These are phyloP conservation scores for Miltochrista miniata DNA, from an alignment of 2,888 invertebrate species.

Conservation along the genomic window DNA sequence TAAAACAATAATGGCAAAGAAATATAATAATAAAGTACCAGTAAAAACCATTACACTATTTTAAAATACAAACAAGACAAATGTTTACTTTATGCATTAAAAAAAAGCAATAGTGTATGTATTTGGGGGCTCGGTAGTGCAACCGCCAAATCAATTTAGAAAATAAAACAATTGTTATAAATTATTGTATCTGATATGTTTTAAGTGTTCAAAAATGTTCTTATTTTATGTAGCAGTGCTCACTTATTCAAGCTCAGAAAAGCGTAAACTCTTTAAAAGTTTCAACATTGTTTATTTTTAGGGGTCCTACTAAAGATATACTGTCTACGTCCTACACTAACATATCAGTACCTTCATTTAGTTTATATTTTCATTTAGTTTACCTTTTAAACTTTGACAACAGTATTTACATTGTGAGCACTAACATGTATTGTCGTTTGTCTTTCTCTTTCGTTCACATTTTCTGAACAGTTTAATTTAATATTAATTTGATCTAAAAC, in stretches of 20 bases:
- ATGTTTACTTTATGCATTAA: no score
- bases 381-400: conserved; percentile 51
- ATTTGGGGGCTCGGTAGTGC: not conserved
- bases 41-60: no score
- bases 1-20: not conserved
- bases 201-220: conserved; percentile 14
- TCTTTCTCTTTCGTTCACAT: conserved; percentile 54
- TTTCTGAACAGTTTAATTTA: conserved; percentile 45
- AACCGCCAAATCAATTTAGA: no score
- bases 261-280: conserved; percentile 26
- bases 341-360: conserved; percentile 49
- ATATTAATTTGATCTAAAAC: conserved; percentile 18
- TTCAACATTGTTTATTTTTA: conserved; percentile 18
- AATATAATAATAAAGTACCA: no score
- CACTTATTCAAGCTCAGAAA: conserved; percentile 26
- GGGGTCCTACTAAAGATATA: conserved; percentile 2
- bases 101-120: no score
- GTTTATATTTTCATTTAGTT: conserved; percentile 43
- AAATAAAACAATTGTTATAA: conserved; percentile 13
- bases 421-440: conserved; percentile 73
- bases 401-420: conserved; percentile 72
- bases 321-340: conserved; percentile 27
- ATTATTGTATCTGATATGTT: conserved; percentile 32
- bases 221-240: conserved; percentile 31
- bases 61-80: no score